Base-by-base conservation (phyloP, 2,888 invertebrate species). In the Aquatica leii region DNA sequence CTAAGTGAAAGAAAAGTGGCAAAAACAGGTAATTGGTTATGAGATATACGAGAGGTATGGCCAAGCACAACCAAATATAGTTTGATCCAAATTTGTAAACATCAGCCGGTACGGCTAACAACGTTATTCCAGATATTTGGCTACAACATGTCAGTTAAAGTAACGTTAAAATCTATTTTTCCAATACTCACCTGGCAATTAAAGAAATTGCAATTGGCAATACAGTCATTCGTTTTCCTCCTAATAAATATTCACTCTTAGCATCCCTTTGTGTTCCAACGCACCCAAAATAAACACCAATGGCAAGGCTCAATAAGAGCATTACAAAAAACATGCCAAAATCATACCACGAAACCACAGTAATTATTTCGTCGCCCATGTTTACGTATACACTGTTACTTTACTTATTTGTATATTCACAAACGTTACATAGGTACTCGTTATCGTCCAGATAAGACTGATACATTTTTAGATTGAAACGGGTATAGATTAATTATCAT, bases 61-160 rank as follows among this genome's bases (percentile, higher is more conserved):
- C 69, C 3, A 76, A 57, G 0, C 74, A 31, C 6, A 83, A 64
- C 14, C 82, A 77, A 64, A 82, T 80, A 74, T 90, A 91, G 69
- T 88, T 87, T 0, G 88, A 88, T 2, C 92, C 92, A 75, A 87
- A 86, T 21, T 86, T 82, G 76, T 92, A 92, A 68, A 91, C 87
- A 76, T 92, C 92, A 0, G 90, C 87, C 0, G 92, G 91, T 5
- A 90, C 86, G 0, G 90, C 91, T 6, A 93, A 83, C 9, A 92
- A 80, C 0, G 91, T 90, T 43, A 92, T 88, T 35, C 91, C 91
- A 1, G 91, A 91, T 72, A 91, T 81, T 69, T 90, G 89, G 74
- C 91, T 91, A 78, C 43, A 82, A 80, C 49, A 9, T 8, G 24
- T 21, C 2, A 49, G 11, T 18, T 15, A 11, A 11, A 8, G 20